Evolutionary conservation across 2,797 vertebrate genomes (phyloP), one percentile per base, ranked within the genome.

Genomic region (Pipistrellus kuhlii): DNA sequence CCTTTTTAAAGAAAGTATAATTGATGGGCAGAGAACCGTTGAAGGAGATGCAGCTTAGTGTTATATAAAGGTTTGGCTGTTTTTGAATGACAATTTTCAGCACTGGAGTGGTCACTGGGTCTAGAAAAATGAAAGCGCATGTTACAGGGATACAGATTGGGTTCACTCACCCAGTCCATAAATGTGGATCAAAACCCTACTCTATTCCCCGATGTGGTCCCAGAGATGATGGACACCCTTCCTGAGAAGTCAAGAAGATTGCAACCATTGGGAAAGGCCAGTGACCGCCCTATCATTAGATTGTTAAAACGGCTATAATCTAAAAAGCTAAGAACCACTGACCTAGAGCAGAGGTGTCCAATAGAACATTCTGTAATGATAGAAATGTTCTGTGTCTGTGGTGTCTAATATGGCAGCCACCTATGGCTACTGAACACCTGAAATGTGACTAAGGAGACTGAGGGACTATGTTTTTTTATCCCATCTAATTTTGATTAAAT

Each of bases 1-100:
- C 91, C 64, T 90, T 97, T 95, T 94, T 97, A 96, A 97, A 97
- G 96, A 98, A 97, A 0, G 20, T 8, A 0, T 97, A 97, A 0
- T 88, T 87, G 95, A 97, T 97, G 72, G 97, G 97, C 62, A 97
- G 94, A 41, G 96, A 95, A 77, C 97, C 97, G 0, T 91, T 92
- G 80, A 85, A 66, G 0, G 96, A 97, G 85, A 96, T 59, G 23
- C 98, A 98, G 30, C 27, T 88, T 30, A 98, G 87, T 20, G 84
- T 96, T 90, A 97, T 48, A 0, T 97, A 95, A 78, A 41, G 94
- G 66, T 89, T 96, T 80, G 83, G 68, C 86, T 76, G 91, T 66
- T 66, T 84, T 44, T 84, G 53, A 85, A 92, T 38, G 30, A 62
- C 87, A 25, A 97, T 84, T 30, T 92, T 97, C 92, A 98, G 94